Percentiles rank a stretch among this genome's conserved stretches.
These are phyloP conservation scores for Enchytraeus crypticus DNA, from an alignment of 2,888 invertebrate species.

Conservation along the genomic window DNA sequence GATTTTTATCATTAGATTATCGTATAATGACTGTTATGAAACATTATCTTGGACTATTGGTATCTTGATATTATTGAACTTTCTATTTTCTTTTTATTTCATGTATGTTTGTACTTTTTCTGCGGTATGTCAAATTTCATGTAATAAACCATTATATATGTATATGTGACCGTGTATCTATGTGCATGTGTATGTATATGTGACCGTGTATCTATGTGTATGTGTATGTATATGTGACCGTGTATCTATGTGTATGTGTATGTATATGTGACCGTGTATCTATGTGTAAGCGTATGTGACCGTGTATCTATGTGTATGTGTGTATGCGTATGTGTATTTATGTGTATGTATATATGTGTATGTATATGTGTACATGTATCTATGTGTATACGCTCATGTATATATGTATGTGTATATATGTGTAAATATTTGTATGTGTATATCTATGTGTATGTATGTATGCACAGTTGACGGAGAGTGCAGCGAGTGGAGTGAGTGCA, in stretches of 20 bases:
- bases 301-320: slow-evolving; percentile 1
- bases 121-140: too few relatives aligned
- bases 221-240: slow-evolving; percentile 3
- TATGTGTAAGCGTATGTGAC: background rate
- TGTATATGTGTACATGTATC: background rate
- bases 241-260: slow-evolving; percentile 4
- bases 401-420: slow-evolving; percentile 7
- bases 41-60: too few relatives aligned
- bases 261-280: slow-evolving; percentile 2
- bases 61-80: too few relatives aligned
- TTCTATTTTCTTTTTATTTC: too few relatives aligned
- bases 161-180: too few relatives aligned
- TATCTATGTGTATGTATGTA: slow-evolving; percentile 5
- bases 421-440: slow-evolving; percentile 1
- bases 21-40: too few relatives aligned
- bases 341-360: background rate
- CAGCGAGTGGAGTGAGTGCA: too few relatives aligned
- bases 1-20: too few relatives aligned
- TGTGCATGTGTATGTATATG: too few relatives aligned
- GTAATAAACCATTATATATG: too few relatives aligned
- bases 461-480: background rate
- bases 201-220: too few relatives aligned
- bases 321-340: slow-evolving; percentile 2
- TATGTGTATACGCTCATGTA: background rate
- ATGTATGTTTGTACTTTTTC: too few relatives aligned